Evolutionary conservation across 2,113 vertebrate species (phyloP).

Genomic region (Tinamus guttatus): DNA sequence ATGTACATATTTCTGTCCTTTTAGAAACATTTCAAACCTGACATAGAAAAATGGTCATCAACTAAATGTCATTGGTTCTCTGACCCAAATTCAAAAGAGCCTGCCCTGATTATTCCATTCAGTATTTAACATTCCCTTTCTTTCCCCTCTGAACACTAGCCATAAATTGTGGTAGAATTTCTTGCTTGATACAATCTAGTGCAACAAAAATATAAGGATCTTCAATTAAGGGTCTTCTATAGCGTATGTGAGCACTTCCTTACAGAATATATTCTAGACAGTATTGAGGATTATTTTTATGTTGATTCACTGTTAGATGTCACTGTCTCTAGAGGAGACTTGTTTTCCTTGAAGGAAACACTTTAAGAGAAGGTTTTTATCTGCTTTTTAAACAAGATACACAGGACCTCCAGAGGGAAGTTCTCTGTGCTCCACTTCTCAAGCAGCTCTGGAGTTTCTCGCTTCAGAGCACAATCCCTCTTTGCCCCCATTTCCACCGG

Average conservation of each 20-base stretch:
- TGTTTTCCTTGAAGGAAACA: background rate
- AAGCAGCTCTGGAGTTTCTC: constrained; percentile 16
- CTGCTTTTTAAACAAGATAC: background rate
- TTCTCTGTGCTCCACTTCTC: background rate
- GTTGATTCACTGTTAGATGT: background rate
- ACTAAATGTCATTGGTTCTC: background rate
- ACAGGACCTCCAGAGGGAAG: background rate
- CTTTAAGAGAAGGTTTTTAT: background rate
- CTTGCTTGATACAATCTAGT: background rate
- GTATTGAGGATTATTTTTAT: background rate
- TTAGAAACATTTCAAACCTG: background rate
- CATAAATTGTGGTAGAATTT: background rate
- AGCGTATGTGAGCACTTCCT: background rate
- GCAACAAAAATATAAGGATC: background rate
- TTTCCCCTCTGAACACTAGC: background rate
- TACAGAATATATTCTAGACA: background rate
- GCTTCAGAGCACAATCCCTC: background rate
- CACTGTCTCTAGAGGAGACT: background rate
- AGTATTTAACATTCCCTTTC: background rate
- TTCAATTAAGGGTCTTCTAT: background rate
- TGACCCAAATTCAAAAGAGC: background rate
- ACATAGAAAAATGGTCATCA: background rate
- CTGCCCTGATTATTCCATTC: background rate
- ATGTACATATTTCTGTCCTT: background rate
- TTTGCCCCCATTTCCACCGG: constrained; percentile 5